Evolutionary conservation across 2,797 vertebrate species (phyloP).

Genomic region (Eutrigla gurnardus): DNA sequence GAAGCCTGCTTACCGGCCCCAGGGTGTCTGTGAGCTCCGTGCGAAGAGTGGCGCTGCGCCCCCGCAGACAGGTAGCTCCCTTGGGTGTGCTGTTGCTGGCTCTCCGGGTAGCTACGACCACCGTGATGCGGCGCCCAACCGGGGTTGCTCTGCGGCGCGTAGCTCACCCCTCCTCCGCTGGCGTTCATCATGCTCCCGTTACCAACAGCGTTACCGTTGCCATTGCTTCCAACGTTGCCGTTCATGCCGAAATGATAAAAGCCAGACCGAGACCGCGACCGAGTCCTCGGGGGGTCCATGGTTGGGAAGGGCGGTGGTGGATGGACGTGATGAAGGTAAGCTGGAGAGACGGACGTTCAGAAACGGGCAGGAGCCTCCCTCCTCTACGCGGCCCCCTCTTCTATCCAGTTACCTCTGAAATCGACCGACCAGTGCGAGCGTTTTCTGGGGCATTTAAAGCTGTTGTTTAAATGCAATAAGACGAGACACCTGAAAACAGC

Average conservation of each 20-base stretch:
- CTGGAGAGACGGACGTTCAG: constrained; percentile 57
- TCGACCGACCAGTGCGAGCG: constrained; percentile 51
- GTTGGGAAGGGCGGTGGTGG: constrained; percentile 64
- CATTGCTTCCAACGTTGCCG: constrained; percentile 68
- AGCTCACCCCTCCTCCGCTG: constrained; percentile 76
- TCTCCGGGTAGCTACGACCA: constrained; percentile 79
- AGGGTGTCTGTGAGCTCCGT: constrained; percentile 81
- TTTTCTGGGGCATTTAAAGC: constrained; percentile 68
- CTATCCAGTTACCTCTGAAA: constrained; percentile 56
- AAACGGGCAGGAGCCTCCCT: constrained; percentile 61
- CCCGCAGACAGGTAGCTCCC: constrained; percentile 80
- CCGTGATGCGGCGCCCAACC: constrained; percentile 79
- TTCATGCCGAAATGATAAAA: constrained; percentile 84
- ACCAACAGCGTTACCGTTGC: constrained; percentile 63
- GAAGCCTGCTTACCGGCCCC: constrained; percentile 80
- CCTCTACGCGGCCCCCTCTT: constrained; percentile 53
- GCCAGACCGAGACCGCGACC: constrained; percentile 85
- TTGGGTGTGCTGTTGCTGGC: constrained; percentile 76
- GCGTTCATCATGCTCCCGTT: constrained; percentile 74
- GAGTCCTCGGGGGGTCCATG: constrained; percentile 86
- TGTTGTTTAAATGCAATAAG: constrained; percentile 21
- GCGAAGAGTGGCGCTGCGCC: constrained; percentile 78
- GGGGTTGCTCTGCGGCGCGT: constrained; percentile 80
- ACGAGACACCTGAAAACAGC: constrained; percentile 62
- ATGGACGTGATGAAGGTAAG: constrained; percentile 68